These are phyloP conservation scores for Meloidogyne floridensis DNA, from an alignment of 1,140 invertebrate species.

Conservation along the genomic window DNA sequence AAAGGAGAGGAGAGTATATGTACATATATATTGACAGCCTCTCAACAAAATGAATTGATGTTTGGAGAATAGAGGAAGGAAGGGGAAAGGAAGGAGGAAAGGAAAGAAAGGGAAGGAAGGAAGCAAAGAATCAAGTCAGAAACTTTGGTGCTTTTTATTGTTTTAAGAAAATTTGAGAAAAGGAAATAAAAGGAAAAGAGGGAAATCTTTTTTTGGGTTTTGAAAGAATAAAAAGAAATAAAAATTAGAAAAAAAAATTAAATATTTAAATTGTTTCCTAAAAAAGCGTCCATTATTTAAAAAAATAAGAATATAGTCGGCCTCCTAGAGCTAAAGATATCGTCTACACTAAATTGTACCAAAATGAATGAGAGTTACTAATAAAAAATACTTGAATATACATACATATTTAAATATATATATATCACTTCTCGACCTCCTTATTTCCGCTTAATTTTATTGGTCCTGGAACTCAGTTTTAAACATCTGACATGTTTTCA, in stretches of 20 bases:
- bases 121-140: background rate
- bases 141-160: background rate
- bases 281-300: background rate
- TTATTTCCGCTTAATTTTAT: too few species aligned
- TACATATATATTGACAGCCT: background rate
- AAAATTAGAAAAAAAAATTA: background rate
- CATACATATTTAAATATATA: too few species aligned
- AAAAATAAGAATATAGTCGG: background rate
- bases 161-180: background rate
- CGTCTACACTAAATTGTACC: too few species aligned
- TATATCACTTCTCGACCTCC: too few species aligned
- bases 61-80: background rate
- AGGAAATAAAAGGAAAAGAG: background rate
- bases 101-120: too few species aligned
- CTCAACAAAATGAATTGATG: background rate
- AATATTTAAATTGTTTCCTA: background rate
- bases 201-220: background rate
- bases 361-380: too few species aligned
- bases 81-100: too few species aligned
- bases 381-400: too few species aligned
- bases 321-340: too few species aligned
- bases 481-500: too few species aligned
- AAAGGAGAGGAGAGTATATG: too few species aligned
- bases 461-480: too few species aligned
- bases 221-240: background rate